phyloP scores from a whole-genome alignment of 1,140 invertebrate genomes.

The Apolygus lucorum region DNA sequence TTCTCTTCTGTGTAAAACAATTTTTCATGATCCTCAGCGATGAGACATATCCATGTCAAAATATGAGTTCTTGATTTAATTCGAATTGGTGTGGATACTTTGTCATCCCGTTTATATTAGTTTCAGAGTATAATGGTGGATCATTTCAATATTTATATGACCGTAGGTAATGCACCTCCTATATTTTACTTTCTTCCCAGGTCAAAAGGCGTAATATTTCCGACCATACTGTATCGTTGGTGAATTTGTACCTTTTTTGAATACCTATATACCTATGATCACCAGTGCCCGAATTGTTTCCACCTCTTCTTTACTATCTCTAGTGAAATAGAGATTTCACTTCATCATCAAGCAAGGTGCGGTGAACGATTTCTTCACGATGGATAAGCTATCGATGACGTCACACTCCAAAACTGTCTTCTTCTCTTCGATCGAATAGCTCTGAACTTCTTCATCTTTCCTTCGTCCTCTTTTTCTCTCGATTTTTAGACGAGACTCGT shows the following conservation, averaged over 20 bases:
- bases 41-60: too few relatives aligned
- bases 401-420: background rate
- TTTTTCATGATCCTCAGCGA: too few relatives aligned
- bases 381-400: background rate
- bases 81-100: too few relatives aligned
- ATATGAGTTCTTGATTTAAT: too few relatives aligned
- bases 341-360: constrained; percentile 23
- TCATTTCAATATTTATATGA: too few relatives aligned
- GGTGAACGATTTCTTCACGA: constrained; percentile 19
- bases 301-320: background rate
- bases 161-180: too few relatives aligned
- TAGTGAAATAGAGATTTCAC: constrained; percentile 6
- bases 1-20: too few relatives aligned
- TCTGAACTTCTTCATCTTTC: background rate
- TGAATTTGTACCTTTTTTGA: constrained; percentile 8
- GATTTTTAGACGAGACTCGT: constrained; percentile 32
- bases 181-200: too few relatives aligned
- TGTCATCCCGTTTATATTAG: too few relatives aligned
- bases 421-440: constrained; percentile 3
- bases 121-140: too few relatives aligned
- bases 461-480: background rate
- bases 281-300: background rate
- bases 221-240: too few relatives aligned
- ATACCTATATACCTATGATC: background rate
- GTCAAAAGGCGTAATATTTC: too few relatives aligned